phyloP scores from a whole-genome alignment of 2,888 invertebrate species.

The Eupithecia vulgata region DNA sequence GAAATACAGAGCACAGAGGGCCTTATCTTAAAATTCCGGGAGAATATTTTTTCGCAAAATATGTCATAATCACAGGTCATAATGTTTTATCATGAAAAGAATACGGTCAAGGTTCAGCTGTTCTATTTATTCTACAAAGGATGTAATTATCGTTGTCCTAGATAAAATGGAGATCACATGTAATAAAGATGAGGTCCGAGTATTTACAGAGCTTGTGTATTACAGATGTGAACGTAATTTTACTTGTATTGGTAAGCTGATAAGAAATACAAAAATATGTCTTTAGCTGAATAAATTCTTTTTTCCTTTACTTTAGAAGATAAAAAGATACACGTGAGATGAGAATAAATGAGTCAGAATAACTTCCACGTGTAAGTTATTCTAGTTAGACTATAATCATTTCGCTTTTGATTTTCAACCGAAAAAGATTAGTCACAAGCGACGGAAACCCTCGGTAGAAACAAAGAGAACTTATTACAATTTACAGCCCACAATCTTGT shows the following conservation, averaged over 20 bases:
- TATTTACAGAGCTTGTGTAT: neutral
- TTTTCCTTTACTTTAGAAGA: neutral
- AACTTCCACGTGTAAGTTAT: neutral
- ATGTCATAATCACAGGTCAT: no score
- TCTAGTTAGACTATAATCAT: neutral
- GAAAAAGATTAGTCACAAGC: neutral
- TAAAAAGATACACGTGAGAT: neutral
- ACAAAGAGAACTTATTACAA: slow-evolving; percentile 28
- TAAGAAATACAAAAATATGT: neutral
- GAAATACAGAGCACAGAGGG: neutral
- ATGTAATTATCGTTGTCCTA: slow-evolving; percentile 12
- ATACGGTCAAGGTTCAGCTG: slow-evolving; percentile 10
- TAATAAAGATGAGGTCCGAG: neutral
- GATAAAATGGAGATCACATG: neutral
- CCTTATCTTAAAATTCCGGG: neutral
- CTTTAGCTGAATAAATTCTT: no score
- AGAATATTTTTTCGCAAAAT: neutral
- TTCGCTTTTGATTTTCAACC: neutral
- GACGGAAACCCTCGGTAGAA: neutral
- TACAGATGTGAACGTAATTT: no score
- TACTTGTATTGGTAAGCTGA: no score
- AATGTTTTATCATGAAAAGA: neutral
- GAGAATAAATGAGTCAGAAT: neutral
- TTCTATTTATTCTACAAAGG: slow-evolving; percentile 8
- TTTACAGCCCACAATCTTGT: slow-evolving; percentile 27